Evolutionary conservation across 2,113 vertebrate genomes (phyloP), one percentile per base, ranked within the genome.

Genomic region (Onychostruthus taczanowskii): DNA sequence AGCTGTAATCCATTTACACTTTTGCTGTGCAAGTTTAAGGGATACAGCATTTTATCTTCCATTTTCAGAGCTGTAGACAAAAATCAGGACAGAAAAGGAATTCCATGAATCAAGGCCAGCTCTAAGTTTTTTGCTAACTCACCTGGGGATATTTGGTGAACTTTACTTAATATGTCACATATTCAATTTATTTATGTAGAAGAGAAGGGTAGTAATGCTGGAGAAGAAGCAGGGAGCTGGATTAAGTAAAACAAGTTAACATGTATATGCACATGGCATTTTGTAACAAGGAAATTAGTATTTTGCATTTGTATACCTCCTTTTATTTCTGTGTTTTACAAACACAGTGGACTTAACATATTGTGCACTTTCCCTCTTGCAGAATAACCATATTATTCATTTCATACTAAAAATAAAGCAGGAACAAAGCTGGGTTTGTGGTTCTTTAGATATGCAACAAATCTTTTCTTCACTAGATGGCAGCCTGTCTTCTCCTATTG

Each of bases 391-490:
- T 55, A 47, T 41, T 4, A 49, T 76, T 66, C 19, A 4, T 5
- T 31, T 61, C 33, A 31, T 6, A 28, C 27, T 46, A 15, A 73
- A 63, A 73, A 77, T 15, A 28, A 85, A 76, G 26, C 26, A 28
- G 52, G 43, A 75, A 22, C 33, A 22, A 77, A 80, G 37, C 13
- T 69, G 13, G 7, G 79, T 73, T 78, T 66, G 50, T 43, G 22
- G 30, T 14, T 88, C 23, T 85, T 73, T 14, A 50, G 33, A 28
- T n/a, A 8, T 13, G 66, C 56, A 91, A 83, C 15, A 61, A 79
- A 77, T 50, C 17, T 81, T 90, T 90, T 81, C 44, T 89, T 84
- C 92, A 68, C 85, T 93, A 96, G 94, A 77, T 94, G 94, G 92
- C 94, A 87, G 44, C 35, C 52, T 77, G 1, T 49, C 55, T 76